Percentiles rank a stretch among this genome's conserved stretches.
Evolutionary conservation across 2,888 invertebrate genomes (phyloP).

Genomic region (Leptura quadrifasciata): DNA sequence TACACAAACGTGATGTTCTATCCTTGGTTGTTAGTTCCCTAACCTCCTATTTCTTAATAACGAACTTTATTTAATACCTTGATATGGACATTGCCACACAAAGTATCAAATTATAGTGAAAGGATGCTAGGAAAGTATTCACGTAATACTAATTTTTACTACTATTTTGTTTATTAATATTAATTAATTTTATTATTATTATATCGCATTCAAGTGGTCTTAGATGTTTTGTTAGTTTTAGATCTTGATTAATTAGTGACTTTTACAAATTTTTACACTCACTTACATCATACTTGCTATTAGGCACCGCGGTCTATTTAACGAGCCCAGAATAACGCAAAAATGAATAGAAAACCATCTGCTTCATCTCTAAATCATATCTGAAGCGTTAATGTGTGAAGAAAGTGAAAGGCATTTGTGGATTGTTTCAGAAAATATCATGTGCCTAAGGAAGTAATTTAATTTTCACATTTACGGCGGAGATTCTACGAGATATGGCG

Average conservation of each 20-base stretch:
- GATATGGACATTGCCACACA: neutral
- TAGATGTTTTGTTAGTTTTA: neutral
- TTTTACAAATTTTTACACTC: conserved; percentile 3
- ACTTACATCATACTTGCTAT: neutral
- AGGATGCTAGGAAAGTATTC: neutral
- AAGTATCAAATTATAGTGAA: neutral
- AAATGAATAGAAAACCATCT: neutral
- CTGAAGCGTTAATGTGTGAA: conserved; percentile 7
- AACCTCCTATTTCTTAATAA: neutral
- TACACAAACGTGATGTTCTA: too few species aligned
- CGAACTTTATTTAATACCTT: neutral
- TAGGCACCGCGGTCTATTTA: neutral
- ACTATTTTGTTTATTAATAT: neutral
- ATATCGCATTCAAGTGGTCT: neutral
- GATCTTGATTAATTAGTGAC: neutral
- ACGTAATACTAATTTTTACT: neutral
- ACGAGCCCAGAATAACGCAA: neutral
- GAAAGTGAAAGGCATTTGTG: neutral
- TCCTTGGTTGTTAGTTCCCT: too few species aligned
- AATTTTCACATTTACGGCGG: neutral
- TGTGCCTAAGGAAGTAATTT: neutral
- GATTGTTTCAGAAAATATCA: neutral
- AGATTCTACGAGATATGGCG: neutral
- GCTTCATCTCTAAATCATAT: neutral
- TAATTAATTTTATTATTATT: too few species aligned